A percentile compares a stretch with the other conserved stretches of the same genome.
These are phyloP conservation scores for Timandra comae DNA, from an alignment of 2,888 invertebrate species.

Conservation along the genomic window DNA sequence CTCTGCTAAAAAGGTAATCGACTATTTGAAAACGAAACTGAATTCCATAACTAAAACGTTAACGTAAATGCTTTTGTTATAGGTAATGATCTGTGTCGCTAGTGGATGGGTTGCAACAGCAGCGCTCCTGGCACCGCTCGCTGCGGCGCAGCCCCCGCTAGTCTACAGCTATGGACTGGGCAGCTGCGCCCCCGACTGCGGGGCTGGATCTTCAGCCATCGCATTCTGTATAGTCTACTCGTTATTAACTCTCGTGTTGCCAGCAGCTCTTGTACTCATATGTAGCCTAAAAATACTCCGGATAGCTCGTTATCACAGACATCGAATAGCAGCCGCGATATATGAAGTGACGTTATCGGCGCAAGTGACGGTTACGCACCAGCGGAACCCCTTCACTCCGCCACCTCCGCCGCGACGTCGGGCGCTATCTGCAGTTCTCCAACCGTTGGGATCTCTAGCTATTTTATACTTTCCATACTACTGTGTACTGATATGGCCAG, in stretches of 20 bases:
- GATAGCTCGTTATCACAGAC: conserved; percentile 84
- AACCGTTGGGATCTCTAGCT: conserved; percentile 83
- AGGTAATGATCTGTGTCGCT: conserved; percentile 81
- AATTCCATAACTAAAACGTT: no score
- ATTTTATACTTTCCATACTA: conserved; percentile 86
- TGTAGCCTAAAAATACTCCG: conserved; percentile 84
- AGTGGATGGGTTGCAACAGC: conserved; percentile 81
- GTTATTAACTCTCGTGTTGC: conserved; percentile 79
- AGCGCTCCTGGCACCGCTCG: conserved; percentile 79
- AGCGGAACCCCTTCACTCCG: conserved; percentile 85
- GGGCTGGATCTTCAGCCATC: conserved; percentile 76
- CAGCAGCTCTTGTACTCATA: conserved; percentile 81
- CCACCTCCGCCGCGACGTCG: conserved; percentile 80
- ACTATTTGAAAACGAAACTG: no score
- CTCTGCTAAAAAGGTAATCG: conserved; percentile 79
- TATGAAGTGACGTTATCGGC: conserved; percentile 90
- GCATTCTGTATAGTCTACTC: conserved; percentile 82
- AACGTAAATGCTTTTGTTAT: no score
- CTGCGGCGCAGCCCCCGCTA: conserved; percentile 74
- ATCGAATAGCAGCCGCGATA: conserved; percentile 89
- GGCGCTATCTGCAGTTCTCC: conserved; percentile 82
- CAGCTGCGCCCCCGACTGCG: conserved; percentile 82
- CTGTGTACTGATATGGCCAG: conserved; percentile 82
- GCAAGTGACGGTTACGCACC: conserved; percentile 89
- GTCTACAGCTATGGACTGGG: conserved; percentile 69